A percentile compares a stretch with the other conserved stretches of the same genome.
Evolutionary conservation across 1,140 invertebrate species (phyloP).

Genomic region (Luehdorfia chinensis): DNA sequence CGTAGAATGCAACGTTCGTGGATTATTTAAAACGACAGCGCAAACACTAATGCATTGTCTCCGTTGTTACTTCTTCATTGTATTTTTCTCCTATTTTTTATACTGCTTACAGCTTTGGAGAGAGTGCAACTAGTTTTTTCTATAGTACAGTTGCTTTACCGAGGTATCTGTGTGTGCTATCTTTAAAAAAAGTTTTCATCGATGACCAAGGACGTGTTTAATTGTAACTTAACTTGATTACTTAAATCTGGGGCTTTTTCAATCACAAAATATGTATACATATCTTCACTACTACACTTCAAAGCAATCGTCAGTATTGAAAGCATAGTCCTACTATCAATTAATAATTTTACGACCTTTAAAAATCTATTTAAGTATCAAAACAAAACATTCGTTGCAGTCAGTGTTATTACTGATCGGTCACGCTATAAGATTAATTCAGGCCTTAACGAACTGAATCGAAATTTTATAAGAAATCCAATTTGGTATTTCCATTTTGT

Average conservation of each 20-base stretch:
- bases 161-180: no score
- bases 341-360: slow-evolving; percentile 20
- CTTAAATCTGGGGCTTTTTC: no score
- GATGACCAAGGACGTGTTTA: no score
- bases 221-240: no score
- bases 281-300: no score
- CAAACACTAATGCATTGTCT: slow-evolving; percentile 15
- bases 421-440: slow-evolving; percentile 27
- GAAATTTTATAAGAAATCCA: slow-evolving; percentile 1
- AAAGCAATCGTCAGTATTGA: neutral
- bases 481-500: slow-evolving; percentile 4
- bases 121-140: neutral
- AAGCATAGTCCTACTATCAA: slow-evolving; percentile 7
- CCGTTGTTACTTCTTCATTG: slow-evolving; percentile 6
- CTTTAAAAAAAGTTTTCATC: no score
- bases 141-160: no score
- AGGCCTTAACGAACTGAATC: slow-evolving; percentile 9
- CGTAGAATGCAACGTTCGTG: slow-evolving; percentile 1
- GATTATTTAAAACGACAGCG: slow-evolving; percentile 8
- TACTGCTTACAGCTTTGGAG: neutral
- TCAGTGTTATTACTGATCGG: slow-evolving; percentile 27
- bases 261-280: no score
- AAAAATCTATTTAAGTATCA: slow-evolving; percentile 4
- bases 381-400: slow-evolving; percentile 15
- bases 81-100: neutral